Evolutionary conservation across 2,888 invertebrate species (phyloP).

Genomic region (Dasysyrphus tricinctus): DNA sequence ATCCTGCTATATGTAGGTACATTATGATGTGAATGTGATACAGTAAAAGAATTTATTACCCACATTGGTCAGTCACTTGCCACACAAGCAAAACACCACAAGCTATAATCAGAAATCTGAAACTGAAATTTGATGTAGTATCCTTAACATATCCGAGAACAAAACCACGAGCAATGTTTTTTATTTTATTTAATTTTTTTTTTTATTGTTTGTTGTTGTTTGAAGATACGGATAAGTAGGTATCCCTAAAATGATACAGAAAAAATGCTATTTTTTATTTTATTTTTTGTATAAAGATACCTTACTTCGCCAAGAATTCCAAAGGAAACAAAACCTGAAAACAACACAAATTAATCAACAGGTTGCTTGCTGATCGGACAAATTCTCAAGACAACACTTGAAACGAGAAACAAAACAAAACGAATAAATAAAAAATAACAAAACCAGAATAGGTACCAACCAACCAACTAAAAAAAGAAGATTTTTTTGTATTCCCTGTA

Average conservation of each 20-base stretch:
- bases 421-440: slow-evolving; percentile 35
- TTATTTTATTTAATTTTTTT: neutral
- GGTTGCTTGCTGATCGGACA: slow-evolving; percentile 72
- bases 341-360: slow-evolving; percentile 74
- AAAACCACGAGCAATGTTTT: slow-evolving; percentile 57
- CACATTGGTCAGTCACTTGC: slow-evolving; percentile 71
- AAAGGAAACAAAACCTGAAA: slow-evolving; percentile 72
- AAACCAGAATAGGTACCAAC: too few relatives aligned
- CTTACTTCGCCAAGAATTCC: slow-evolving; percentile 38
- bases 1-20: neutral
- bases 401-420: slow-evolving; percentile 35
- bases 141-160: slow-evolving; percentile 33
- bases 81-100: slow-evolving; percentile 63
- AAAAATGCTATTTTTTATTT: slow-evolving; percentile 35
- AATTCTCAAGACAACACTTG: slow-evolving; percentile 52
- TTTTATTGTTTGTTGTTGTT: neutral
- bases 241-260: slow-evolving; percentile 13
- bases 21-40: slow-evolving; percentile 37
- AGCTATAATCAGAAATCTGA: slow-evolving; percentile 67
- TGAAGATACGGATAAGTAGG: slow-evolving; percentile 25
- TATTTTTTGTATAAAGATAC: slow-evolving; percentile 1
- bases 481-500: slow-evolving; percentile 27
- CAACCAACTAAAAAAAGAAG: neutral
- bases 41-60: slow-evolving; percentile 63
- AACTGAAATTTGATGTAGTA: slow-evolving; percentile 67